Evolutionary conservation across 2,888 invertebrate genomes (phyloP).

Genomic region (Melitaea athalia): DNA sequence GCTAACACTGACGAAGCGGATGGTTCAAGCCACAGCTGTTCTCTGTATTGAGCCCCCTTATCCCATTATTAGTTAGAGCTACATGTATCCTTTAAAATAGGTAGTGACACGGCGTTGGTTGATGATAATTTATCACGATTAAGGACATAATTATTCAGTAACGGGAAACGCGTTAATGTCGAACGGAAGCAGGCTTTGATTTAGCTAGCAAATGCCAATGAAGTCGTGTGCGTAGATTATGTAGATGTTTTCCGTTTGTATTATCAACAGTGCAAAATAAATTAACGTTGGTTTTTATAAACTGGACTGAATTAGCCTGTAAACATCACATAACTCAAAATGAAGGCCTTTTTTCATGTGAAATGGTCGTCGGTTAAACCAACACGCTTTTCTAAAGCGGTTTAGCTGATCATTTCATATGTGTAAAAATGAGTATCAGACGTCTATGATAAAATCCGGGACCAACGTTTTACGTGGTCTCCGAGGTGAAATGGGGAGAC

Average conservation of each 20-base stretch:
- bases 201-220: constrained; percentile 35
- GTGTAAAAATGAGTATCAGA: too few species aligned
- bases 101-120: background rate
- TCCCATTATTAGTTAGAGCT: background rate
- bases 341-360: too few species aligned
- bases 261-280: constrained; percentile 8
- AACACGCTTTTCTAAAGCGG: too few species aligned
- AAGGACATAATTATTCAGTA: constrained; percentile 28
- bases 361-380: too few species aligned
- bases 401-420: too few species aligned
- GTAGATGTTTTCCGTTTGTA: constrained; percentile 21
- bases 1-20: background rate
- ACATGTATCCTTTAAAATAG: constrained; percentile 3
- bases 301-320: too few species aligned
- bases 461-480: too few species aligned
- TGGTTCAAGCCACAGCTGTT: background rate
- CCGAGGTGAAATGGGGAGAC: too few species aligned
- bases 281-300: background rate
- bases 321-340: too few species aligned
- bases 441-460: too few species aligned
- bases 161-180: constrained; percentile 35
- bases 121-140: constrained; percentile 13
- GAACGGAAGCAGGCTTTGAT: constrained; percentile 36
- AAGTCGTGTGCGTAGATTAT: constrained; percentile 32
- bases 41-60: background rate